Evolutionary conservation across 2,888 invertebrate species (phyloP), one percentile per base, ranked within the genome.

Genomic region (Venusia cambrica): DNA sequence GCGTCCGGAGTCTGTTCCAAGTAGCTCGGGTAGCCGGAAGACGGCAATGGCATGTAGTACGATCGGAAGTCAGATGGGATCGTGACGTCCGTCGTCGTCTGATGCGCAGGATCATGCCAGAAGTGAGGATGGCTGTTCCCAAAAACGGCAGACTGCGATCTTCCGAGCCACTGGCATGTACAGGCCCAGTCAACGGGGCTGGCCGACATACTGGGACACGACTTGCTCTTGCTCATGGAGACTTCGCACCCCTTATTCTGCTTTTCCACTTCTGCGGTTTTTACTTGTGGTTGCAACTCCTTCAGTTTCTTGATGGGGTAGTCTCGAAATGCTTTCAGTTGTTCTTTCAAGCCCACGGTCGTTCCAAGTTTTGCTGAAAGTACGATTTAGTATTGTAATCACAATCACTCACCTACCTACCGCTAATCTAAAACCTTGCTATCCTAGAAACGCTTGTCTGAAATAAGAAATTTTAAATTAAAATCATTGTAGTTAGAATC

Each of bases 281-380:
- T 36, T 21, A 33, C 31, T 14, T 38, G 14, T 13, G 48, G 15
- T 13, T 45, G 45, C 37, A 36, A 42, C 25, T 52, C 40, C 48
- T 55, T 40, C 42, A 48, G 41, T 46, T 48, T 53, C 37, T 48
- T 27, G 22, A 49, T 38, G 29, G 54, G 59, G 21, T 55, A 38
- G 36, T 54, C 57, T 9, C 50, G 57, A 34, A 50, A 42, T 39
- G 35, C 51, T 43, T 46, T 54, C 36, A 51, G 52, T 48, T 52
- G 55, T 44, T 63, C 60, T 57, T 53, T 54, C 49, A 61, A 49
- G 45, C 46, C 55, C 56, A 56, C 69, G 68, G 55, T 64, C 67
- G 43, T 54, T 50, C 52, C 33, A 43, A 49, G 45, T 53, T 58
- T 69, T 37, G 70, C 79, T 79, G 78, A 78, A 80, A 80, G 65